Evolutionary conservation across 2,113 vertebrate species (phyloP), one percentile per base, ranked within the genome.

Genomic region (Rhombomys opimus): DNA sequence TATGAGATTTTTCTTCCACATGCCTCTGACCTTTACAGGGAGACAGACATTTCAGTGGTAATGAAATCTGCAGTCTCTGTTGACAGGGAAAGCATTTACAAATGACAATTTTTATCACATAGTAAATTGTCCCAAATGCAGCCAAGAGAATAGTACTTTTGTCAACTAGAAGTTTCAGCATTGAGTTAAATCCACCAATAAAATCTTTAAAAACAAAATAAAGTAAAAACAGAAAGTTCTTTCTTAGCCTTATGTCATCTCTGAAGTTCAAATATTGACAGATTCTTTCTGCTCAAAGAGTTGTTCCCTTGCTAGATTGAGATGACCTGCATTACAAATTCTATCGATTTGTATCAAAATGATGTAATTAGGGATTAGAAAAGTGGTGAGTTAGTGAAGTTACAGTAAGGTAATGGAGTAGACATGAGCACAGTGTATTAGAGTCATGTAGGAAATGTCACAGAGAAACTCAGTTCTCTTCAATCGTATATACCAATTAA

Each of bases 101-200:
- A 97, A 97, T 81, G 86, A 89, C 80, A 96, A 41, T 92, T 97
- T 98, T 97, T 97, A 98, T 96, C 73, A 97, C 72, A 89, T 88
- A 46, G 13, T 92, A 97, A 98, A 97, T 94, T 88, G 91, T 96
- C 94, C 96, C 84, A 86, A 97, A 95, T 96, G 46, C 86, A 95
- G 63, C 87, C 93, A 89, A 94, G 46, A 84, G 35, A 96, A 52
- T 87, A 91, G 30, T 41, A 78, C 18, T 90, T 94, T 82, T 67
- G 25, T 96, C 92, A 92, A 86, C 5, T 10, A 89, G 78, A 93
- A 81, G 35, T 96, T 92, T 93, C 73, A 91, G 89, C 97, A 95
- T 77, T 75, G 85, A 11, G 1, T 91, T 95, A 85, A 93, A 97
- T 57, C 35, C 89, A 91, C 93, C 65, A 93, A 95, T 95, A 95